Percentiles rank a stretch among this genome's conserved stretches.
These are phyloP conservation scores for Xestia c-nigrum DNA, from an alignment of 2,888 invertebrate genomes.

Conservation along the genomic window DNA sequence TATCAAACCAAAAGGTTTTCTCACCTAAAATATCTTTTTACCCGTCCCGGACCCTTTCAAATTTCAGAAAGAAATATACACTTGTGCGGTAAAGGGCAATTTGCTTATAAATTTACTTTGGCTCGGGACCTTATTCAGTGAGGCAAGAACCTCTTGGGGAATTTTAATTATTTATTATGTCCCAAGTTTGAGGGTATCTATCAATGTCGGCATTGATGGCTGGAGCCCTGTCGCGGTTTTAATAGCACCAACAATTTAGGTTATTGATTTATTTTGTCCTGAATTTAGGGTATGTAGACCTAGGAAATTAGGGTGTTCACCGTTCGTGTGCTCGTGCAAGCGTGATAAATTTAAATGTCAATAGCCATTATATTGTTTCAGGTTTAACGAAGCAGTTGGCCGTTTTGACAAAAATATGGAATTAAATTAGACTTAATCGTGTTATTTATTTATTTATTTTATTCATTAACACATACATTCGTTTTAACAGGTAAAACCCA, in stretches of 20 bases:
- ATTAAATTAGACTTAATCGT: neutral
- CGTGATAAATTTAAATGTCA: conserved; percentile 13
- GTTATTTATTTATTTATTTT: too few relatives aligned
- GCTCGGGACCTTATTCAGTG: conserved; percentile 66
- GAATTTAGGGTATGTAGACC: conserved; percentile 16
- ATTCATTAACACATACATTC: too few relatives aligned
- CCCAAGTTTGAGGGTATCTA: conserved; percentile 71
- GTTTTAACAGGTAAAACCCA: too few relatives aligned
- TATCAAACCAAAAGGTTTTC: conserved; percentile 33
- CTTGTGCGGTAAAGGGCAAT: conserved; percentile 65
- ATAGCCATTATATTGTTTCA: neutral
- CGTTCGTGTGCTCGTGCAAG: neutral
- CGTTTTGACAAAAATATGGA: neutral
- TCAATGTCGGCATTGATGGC: conserved; percentile 72
- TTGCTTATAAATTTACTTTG: conserved; percentile 73
- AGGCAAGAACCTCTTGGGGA: conserved; percentile 68
- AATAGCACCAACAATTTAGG: conserved; percentile 58
- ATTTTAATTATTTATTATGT: conserved; percentile 81
- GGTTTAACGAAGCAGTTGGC: neutral
- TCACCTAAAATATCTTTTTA: conserved; percentile 45
- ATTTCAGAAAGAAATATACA: conserved; percentile 50
- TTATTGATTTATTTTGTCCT: conserved; percentile 53
- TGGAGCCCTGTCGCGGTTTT: conserved; percentile 45
- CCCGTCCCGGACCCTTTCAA: conserved; percentile 42
- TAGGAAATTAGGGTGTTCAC: conserved; percentile 9